Percentiles rank a stretch among this genome's conserved stretches.
Evolutionary conservation across 2,888 invertebrate genomes (phyloP).

Genomic region (Atherix ibis): DNA sequence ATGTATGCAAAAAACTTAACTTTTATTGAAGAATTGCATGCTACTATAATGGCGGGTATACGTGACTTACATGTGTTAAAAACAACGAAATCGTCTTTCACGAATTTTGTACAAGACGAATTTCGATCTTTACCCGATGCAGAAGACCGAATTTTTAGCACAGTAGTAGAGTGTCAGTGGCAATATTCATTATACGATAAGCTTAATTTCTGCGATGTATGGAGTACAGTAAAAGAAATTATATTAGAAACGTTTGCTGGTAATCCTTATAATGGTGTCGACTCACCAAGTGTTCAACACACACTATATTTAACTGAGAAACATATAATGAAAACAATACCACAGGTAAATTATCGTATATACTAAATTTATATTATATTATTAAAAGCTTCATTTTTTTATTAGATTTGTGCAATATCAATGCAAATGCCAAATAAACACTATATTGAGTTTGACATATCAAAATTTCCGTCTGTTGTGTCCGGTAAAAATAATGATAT

Average conservation of each 20-base stretch:
- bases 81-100: slow-evolving; percentile 67
- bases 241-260: slow-evolving; percentile 64
- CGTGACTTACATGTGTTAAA: slow-evolving; percentile 57
- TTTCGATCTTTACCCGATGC: slow-evolving; percentile 60
- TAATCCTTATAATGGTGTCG: slow-evolving; percentile 50
- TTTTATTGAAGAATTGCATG: slow-evolving; percentile 30
- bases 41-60: slow-evolving; percentile 50
- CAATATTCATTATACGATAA: slow-evolving; percentile 46
- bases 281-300: slow-evolving; percentile 66
- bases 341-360: slow-evolving; percentile 37
- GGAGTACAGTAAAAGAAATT: slow-evolving; percentile 52
- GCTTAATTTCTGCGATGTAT: slow-evolving; percentile 53
- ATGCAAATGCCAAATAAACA: slow-evolving; percentile 74
- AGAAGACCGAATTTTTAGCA: slow-evolving; percentile 57
- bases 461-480: slow-evolving; percentile 51
- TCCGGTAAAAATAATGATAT: slow-evolving; percentile 51
- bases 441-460: slow-evolving; percentile 58
- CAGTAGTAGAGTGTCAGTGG: slow-evolving; percentile 60
- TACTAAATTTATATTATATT: background rate
- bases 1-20: too few species aligned
- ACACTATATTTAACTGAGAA: slow-evolving; percentile 58
- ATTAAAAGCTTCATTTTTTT: slow-evolving; percentile 10
- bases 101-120: slow-evolving; percentile 63
- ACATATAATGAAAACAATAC: slow-evolving; percentile 47
- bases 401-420: slow-evolving; percentile 49